Base-by-base conservation (phyloP, 2,113 vertebrate genomes). In the Oxyruncus cristatus region DNA sequence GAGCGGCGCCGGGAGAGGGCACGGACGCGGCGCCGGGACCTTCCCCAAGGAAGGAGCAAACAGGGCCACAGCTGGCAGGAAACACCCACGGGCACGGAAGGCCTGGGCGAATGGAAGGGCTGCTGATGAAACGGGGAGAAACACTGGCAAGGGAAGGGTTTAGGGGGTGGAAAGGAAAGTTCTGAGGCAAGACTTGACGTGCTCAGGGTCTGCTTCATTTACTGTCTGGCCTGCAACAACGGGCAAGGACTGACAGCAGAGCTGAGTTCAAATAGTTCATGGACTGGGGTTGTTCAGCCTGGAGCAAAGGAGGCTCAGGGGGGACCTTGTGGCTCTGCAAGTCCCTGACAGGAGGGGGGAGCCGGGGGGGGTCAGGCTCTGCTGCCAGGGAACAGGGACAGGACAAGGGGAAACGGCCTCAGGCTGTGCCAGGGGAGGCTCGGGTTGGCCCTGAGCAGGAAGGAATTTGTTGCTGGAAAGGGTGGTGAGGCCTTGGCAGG, bases 51-150 rank as follows among this genome's bases (percentile, higher is more conserved):
- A n/a, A 58, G 86, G 37, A 96, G 88, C 96, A 97, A 92, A 97
- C 85, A 92, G 42, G 1, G 35, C 56, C 66, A n/a, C 86, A 93
- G 82, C 74, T 88, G 91, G 73, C 50, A 82, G 68, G 71, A 70
- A 93, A 95, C 78, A 89, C 4, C 88, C 90, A 17, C 6, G 27
- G 92, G 95, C 66, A 90, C 94, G 11, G 0, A 92, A 88, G 94
- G 70, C 49, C 35, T 46, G 42, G 83, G 66, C 4, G 3, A 7
- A 11, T 5, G 5, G 11, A 83, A 82, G 65, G 66, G 91, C 73
- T 47, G 86, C 52, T 98, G 98, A 98, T 97, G 98, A 97, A 98
- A 98, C 30, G 17, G 5, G 4, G 47, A 35, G 97, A 56, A 98
- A 98, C 35, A 9, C 9, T 1, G 39, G 46, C 7, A 23, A 62